Evolutionary conservation across 1,140 invertebrate species (phyloP).

Genomic region (Aphidius ervi): DNA sequence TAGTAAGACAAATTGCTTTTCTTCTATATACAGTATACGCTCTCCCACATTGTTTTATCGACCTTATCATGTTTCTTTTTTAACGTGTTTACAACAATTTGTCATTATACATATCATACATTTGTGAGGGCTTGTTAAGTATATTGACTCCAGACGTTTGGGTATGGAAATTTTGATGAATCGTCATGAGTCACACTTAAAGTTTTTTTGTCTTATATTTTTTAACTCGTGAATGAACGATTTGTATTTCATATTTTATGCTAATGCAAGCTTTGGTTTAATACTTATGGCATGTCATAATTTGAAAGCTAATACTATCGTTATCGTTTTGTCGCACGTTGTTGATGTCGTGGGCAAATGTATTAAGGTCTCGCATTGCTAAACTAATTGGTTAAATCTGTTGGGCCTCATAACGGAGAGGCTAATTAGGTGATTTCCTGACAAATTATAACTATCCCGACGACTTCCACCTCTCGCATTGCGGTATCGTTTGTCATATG

Average conservation of each 20-base stretch:
- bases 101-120: too few relatives aligned
- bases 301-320: slow-evolving; percentile 25
- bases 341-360: slow-evolving; percentile 37
- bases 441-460: slow-evolving; percentile 54
- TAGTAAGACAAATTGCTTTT: slow-evolving; percentile 55
- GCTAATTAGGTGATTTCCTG: slow-evolving; percentile 56
- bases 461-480: slow-evolving; percentile 46
- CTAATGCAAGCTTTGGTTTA: background rate
- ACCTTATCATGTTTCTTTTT: too few relatives aligned
- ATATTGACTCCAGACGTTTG: too few relatives aligned
- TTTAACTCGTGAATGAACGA: background rate
- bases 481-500: slow-evolving; percentile 54
- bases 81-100: too few relatives aligned
- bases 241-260: background rate
- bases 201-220: background rate
- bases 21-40: slow-evolving; percentile 37
- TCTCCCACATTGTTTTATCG: background rate
- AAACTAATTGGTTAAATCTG: slow-evolving; percentile 57
- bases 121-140: too few relatives aligned
- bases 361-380: slow-evolving; percentile 51
- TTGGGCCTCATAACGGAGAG: slow-evolving; percentile 54
- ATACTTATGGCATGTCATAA: background rate
- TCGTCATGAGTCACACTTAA: too few relatives aligned
- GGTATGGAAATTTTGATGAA: too few relatives aligned
- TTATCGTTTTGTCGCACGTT: slow-evolving; percentile 14